Evolutionary conservation across 1,140 invertebrate genomes (phyloP).

Genomic region (Bombus superbus): DNA sequence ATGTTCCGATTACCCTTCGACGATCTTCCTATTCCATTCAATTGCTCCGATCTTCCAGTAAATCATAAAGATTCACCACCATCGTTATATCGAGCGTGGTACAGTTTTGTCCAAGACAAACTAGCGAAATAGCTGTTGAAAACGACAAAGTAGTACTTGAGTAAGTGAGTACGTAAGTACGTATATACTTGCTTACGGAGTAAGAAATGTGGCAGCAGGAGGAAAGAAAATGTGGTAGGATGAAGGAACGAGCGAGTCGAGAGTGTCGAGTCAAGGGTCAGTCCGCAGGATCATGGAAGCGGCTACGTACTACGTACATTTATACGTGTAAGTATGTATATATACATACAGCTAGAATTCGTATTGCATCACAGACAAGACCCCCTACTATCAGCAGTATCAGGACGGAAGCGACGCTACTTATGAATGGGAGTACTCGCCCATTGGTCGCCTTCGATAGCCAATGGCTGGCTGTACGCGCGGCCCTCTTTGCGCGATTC

Average conservation of each 20-base stretch:
- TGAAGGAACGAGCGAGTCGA: neutral
- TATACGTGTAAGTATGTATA: neutral
- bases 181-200: too few relatives aligned
- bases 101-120: neutral
- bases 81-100: neutral
- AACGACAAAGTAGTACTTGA: neutral
- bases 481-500: constrained; percentile 34
- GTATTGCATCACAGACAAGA: constrained; percentile 23
- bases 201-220: too few relatives aligned
- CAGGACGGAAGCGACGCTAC: constrained; percentile 69
- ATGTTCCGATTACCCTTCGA: neutral
- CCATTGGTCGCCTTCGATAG: constrained; percentile 68
- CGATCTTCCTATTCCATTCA: neutral
- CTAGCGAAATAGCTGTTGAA: neutral
- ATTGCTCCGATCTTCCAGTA: neutral
- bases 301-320: neutral
- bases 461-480: constrained; percentile 58
- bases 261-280: neutral
- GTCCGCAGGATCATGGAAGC: constrained; percentile 6
- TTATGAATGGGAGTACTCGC: constrained; percentile 76
- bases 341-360: constrained; percentile 27
- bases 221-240: neutral
- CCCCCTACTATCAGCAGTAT: constrained; percentile 46
- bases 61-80: neutral
- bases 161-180: neutral